Evolutionary conservation across 2,113 vertebrate genomes (phyloP), one percentile per base, ranked within the genome.

Genomic region (Nothocercus nigrocapillus): DNA sequence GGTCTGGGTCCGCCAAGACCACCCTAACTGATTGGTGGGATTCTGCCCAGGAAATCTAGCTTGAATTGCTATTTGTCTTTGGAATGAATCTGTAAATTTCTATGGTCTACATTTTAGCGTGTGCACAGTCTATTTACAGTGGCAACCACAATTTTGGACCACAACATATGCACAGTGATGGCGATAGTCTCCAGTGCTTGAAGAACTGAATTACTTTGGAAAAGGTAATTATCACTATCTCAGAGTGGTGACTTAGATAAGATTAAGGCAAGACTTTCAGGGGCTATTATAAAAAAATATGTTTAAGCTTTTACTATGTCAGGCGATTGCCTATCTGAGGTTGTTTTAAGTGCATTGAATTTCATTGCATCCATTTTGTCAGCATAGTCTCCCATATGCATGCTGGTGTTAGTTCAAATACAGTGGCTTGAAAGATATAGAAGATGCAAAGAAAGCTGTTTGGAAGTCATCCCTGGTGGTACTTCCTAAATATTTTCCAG

Each of bases 311-410:
- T 77, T 69, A 69, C 80, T 82, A 13, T 0, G 2, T 38, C 45
- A 84, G 62, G 77, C 89, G 66, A 68, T 93, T 53, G 44, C 51
- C 91, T 80, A 49, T 94, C 72, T 90, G 83, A 89, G 88, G 78
- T 68, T 49, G 53, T 83, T 45, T 96, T 87, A 94, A 96, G 70
- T 93, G 90, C 28, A 51, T 49, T 72, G 82, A 88, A 64, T 95
- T 88, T 95, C 80, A 81, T 62, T 79, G 70, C 73, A 80, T 91
- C 62, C 69, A 34, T 0, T 0, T 84, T 88, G 80, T 86, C 85
- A 94, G 86, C 78, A 72, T 61, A 79, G 63, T 86, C 91, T 93
- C 83, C 89, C 63, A 58, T 93, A 94, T 72, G 45, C 88, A 88
- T 67, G 44, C 76, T 89, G 74, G 54, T 92, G 74, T 92, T 96